These are phyloP conservation scores for Trachops cirrhosus DNA, from an alignment of 2,797 vertebrate genomes.

Conservation along the genomic window DNA sequence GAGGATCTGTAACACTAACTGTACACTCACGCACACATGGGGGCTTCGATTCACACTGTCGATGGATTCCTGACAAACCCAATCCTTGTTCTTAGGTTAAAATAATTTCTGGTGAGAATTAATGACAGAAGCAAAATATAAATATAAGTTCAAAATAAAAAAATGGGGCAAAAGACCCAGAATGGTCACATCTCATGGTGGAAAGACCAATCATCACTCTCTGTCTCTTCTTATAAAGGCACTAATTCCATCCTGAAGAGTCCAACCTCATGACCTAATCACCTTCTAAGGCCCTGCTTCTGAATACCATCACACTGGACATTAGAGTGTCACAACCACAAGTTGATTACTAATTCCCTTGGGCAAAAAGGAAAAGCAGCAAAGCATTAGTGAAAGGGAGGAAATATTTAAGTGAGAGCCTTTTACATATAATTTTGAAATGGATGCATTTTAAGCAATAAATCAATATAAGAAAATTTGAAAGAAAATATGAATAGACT, in stretches of 20 bases:
- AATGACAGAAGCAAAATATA: not conserved
- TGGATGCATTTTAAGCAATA: not conserved
- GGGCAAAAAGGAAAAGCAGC: not conserved
- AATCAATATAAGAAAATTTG: not conserved
- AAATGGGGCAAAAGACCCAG: not conserved
- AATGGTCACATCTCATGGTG: not conserved
- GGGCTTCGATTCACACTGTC: not conserved
- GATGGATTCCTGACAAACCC: not conserved
- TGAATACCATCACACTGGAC: not conserved
- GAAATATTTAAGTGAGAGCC: not conserved
- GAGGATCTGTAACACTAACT: not conserved
- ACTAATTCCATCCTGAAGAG: not conserved
- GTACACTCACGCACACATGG: rapidly evolving
- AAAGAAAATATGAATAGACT: not conserved
- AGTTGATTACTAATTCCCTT: not conserved
- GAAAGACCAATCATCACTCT: not conserved
- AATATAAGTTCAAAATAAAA: not conserved
- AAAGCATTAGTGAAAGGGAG: not conserved
- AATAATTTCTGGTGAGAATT: not conserved
- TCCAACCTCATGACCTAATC: not conserved
- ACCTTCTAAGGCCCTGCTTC: no score
- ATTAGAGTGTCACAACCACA: not conserved
- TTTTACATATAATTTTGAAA: not conserved
- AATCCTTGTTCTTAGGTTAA: not conserved
- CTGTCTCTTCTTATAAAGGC: not conserved